phyloP scores from a whole-genome alignment of 2,888 invertebrate genomes.

The Heteromurus nitidus region DNA sequence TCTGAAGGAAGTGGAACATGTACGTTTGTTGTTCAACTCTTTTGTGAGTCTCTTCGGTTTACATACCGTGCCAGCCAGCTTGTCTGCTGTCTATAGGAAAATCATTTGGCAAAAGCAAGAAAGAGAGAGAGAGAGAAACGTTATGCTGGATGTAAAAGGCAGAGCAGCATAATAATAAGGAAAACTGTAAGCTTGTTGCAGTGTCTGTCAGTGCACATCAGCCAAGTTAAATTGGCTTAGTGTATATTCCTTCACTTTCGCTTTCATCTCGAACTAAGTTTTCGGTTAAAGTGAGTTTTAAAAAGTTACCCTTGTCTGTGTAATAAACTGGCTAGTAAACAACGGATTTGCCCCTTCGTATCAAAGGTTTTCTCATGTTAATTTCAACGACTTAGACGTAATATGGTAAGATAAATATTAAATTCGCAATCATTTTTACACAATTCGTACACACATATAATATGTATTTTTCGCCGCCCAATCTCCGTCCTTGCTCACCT shows the following conservation, averaged over 20 bases:
- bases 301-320: constrained; percentile 15
- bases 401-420: constrained; percentile 21
- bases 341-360: constrained; percentile 14
- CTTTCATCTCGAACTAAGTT: constrained; percentile 27
- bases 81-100: constrained; percentile 9
- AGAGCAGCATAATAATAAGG: not conserved
- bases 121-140: not conserved
- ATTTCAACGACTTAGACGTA: too few species aligned
- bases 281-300: constrained; percentile 25
- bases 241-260: constrained; percentile 28
- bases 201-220: constrained; percentile 38
- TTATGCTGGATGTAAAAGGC: constrained; percentile 1
- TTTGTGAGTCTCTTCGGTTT: not conserved
- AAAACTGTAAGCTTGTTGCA: constrained; percentile 28
- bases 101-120: not conserved
- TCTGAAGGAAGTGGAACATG: constrained; percentile 56
- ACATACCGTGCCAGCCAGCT: constrained; percentile 4
- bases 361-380: constrained; percentile 7
- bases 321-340: constrained; percentile 1
- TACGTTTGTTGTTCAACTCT: constrained; percentile 42
- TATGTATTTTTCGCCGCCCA: constrained; percentile 11
- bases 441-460: too few species aligned
- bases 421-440: constrained; percentile 4
- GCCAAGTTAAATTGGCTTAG: constrained; percentile 34
- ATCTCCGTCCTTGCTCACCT: constrained; percentile 24